Conservation (phyloP, 2,888 invertebrate species). For the Malacosoma neustria region DNA sequence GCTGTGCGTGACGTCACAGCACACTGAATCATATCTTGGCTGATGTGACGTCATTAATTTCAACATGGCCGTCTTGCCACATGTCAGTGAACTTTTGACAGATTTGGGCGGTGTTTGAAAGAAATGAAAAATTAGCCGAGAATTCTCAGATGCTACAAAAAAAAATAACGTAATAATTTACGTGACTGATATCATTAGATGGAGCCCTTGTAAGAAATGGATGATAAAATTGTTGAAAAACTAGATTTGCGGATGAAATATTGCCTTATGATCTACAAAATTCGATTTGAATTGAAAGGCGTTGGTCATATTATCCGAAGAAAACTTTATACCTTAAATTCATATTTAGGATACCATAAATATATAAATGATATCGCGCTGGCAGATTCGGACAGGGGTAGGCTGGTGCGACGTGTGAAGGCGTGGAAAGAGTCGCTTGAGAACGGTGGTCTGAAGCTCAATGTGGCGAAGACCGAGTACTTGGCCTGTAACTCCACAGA, state of each 20-base stretch:
- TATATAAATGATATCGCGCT: too few species aligned
- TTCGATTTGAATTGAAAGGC: neutral
- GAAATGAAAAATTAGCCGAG: constrained; percentile 22
- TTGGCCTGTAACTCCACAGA: too few species aligned
- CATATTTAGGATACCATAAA: too few species aligned
- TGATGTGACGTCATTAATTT: constrained; percentile 46
- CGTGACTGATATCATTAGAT: neutral
- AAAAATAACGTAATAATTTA: neutral
- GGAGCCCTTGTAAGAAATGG: neutral
- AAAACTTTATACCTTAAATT: too few species aligned
- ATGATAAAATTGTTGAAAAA: neutral
- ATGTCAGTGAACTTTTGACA: constrained; percentile 20
- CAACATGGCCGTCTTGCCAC: constrained; percentile 2
- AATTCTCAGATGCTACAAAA: neutral
- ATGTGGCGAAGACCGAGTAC: too few species aligned
- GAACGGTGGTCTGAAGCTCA: too few species aligned
- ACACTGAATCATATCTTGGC: constrained; percentile 36
- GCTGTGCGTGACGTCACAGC: constrained; percentile 19
- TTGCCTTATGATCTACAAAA: too few species aligned
- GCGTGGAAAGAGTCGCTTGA: too few species aligned
- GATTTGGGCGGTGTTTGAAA: constrained; percentile 28
- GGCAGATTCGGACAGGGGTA: too few species aligned
- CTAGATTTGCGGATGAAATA: neutral
- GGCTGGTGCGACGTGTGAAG: too few species aligned
- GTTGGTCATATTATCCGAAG: too few species aligned